Conservation (phyloP, 2,113 vertebrate species). For the Zosterops hypoxanthus region DNA sequence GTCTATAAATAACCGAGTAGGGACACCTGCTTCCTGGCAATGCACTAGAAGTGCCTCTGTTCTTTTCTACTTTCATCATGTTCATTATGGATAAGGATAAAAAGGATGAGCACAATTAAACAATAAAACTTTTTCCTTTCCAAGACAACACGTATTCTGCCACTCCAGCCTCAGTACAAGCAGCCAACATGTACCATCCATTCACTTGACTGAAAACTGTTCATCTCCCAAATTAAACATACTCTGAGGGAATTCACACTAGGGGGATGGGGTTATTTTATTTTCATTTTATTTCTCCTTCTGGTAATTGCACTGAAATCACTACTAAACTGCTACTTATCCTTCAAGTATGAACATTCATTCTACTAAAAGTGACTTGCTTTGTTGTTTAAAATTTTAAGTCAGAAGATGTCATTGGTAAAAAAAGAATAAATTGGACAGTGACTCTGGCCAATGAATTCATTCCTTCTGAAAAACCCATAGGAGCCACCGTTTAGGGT, state of each 20-base stretch:
- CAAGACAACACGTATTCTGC: neutral
- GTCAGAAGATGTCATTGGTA: neutral
- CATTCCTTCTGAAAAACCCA: neutral
- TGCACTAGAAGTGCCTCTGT: neutral
- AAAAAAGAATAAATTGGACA: neutral
- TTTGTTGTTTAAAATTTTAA: neutral
- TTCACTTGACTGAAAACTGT: neutral
- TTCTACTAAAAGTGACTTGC: neutral
- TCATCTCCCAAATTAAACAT: neutral
- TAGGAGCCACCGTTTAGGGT: neutral
- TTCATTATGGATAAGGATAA: neutral
- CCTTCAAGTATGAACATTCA: neutral
- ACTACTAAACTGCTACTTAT: neutral
- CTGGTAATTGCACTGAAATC: neutral
- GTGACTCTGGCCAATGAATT: neutral
- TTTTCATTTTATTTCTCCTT: neutral
- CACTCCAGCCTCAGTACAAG: neutral
- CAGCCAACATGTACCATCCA: neutral
- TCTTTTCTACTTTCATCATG: neutral
- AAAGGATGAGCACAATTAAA: neutral
- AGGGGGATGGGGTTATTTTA: neutral
- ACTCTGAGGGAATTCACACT: neutral
- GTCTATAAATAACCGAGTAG: conserved; percentile 24
- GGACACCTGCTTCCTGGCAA: conserved; percentile 9
- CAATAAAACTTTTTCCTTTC: neutral